Evolutionary conservation across 2,797 vertebrate genomes (phyloP).

Genomic region (Hyperoplus immaculatus): DNA sequence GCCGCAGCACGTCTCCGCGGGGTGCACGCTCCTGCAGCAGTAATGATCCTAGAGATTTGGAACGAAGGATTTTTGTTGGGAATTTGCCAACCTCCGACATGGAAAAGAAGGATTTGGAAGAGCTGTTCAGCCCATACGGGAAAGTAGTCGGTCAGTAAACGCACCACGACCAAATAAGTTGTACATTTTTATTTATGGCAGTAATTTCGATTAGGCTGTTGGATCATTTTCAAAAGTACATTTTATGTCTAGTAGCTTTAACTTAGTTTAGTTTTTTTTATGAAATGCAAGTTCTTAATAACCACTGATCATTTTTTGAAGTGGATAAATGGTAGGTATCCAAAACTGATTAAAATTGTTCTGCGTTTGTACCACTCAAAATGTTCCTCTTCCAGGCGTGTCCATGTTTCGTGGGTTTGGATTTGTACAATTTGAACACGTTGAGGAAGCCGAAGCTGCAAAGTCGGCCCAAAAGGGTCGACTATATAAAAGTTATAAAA

Average conservation of each 20-base stretch:
- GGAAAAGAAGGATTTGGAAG: slow-evolving; percentile 92
- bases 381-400: slow-evolving; percentile 91
- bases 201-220: slow-evolving; percentile 14
- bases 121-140: slow-evolving; percentile 90
- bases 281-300: slow-evolving; percentile 29
- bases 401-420: slow-evolving; percentile 92
- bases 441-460: slow-evolving; percentile 92
- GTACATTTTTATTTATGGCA: slow-evolving; percentile 39
- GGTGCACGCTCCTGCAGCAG: slow-evolving; percentile 86
- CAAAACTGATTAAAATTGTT: slow-evolving; percentile 44
- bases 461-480: slow-evolving; percentile 91
- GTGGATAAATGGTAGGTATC: slow-evolving; percentile 16
- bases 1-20: slow-evolving; percentile 80
- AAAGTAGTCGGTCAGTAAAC: slow-evolving; percentile 92
- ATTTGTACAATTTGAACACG: slow-evolving; percentile 92
- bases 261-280: background rate
- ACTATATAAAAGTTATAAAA: slow-evolving; percentile 93
- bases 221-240: slow-evolving; percentile 1
- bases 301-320: slow-evolving; percentile 13
- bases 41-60: slow-evolving; percentile 90
- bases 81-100: slow-evolving; percentile 93
- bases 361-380: slow-evolving; percentile 69
- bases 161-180: slow-evolving; percentile 36
- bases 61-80: slow-evolving; percentile 93
- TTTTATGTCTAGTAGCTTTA: slow-evolving; percentile 17